Conservation (phyloP, 1,140 invertebrate genomes). For the Microplitis mediator region DNA sequence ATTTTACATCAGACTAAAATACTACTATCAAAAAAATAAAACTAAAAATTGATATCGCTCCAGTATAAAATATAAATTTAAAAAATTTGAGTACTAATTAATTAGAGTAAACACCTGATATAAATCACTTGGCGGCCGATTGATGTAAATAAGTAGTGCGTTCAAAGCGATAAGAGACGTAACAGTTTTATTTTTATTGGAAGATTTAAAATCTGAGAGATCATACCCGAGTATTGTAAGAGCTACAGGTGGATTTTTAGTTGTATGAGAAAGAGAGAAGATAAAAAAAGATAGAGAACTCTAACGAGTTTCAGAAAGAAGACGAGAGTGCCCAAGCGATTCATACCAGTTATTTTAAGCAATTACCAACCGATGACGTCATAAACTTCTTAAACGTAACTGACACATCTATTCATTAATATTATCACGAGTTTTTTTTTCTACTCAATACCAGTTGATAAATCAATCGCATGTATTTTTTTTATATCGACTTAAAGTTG, state of each 20-base stretch:
- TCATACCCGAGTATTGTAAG: not conserved
- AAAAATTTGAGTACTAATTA: too few species aligned
- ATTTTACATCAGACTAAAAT: not conserved
- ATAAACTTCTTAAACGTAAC: conserved; percentile 17
- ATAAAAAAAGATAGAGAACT: not conserved
- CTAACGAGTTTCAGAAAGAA: conserved; percentile 2
- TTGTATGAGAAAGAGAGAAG: not conserved
- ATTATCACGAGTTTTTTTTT: not conserved
- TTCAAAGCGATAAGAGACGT: too few species aligned
- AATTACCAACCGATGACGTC: conserved; percentile 41
- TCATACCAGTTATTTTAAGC: conserved; percentile 52
- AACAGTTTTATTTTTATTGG: too few species aligned
- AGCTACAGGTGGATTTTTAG: not conserved
- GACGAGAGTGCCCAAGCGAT: conserved; percentile 32
- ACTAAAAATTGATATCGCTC: too few species aligned
- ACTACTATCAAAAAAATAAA: too few species aligned
- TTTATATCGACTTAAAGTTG: too few species aligned
- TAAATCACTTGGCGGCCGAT: too few species aligned
- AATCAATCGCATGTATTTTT: conserved; percentile 4
- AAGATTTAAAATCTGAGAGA: too few species aligned
- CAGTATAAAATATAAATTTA: too few species aligned
- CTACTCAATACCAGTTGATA: not conserved
- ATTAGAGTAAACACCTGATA: too few species aligned
- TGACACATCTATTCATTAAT: conserved; percentile 15
- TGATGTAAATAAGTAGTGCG: too few species aligned